These are phyloP conservation scores for Distichodus sexfasciatus DNA, from an alignment of 2,797 vertebrate genomes.

Conservation along the genomic window DNA sequence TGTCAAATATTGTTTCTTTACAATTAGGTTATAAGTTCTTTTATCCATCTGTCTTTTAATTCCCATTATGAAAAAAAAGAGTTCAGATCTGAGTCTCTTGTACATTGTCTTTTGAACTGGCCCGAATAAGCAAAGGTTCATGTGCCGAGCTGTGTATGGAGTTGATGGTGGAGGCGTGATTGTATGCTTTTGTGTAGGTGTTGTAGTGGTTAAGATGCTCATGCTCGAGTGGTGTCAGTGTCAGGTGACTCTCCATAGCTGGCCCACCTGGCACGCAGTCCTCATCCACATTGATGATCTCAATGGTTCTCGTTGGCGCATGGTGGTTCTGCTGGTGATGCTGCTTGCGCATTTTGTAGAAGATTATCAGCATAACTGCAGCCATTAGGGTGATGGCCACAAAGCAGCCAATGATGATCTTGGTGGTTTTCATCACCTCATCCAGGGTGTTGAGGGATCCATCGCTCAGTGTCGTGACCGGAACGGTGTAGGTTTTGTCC, in stretches of 20 bases:
- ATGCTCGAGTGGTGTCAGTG: slow-evolving; percentile 95
- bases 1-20: slow-evolving; percentile 59
- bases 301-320: slow-evolving; percentile 92
- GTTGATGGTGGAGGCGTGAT: slow-evolving; percentile 98
- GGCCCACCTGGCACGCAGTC: slow-evolving; percentile 91
- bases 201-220: slow-evolving; percentile 99
- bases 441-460: slow-evolving; percentile 89
- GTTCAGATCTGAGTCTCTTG: slow-evolving; percentile 99
- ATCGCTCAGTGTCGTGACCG: slow-evolving; percentile 85
- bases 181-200: slow-evolving; percentile 96
- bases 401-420: slow-evolving; percentile 99
- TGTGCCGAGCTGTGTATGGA: slow-evolving; percentile 99
- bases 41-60: slow-evolving; percentile 57
- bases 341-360: slow-evolving; percentile 99
- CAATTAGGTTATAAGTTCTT: slow-evolving; percentile 51
- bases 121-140: slow-evolving; percentile 99
- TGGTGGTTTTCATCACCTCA: slow-evolving; percentile 99
- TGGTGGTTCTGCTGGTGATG: slow-evolving; percentile 98
- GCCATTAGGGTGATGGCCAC: slow-evolving; percentile 99
- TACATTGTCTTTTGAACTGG: slow-evolving; percentile 99
- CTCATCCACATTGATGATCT: slow-evolving; percentile 98
- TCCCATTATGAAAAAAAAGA: slow-evolving; percentile 76
- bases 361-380: slow-evolving; percentile 98
- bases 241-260: slow-evolving; percentile 93
- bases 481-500: slow-evolving; percentile 90